Base-by-base conservation (phyloP, 2,888 invertebrate genomes). In the Pemphredon lugubris region DNA sequence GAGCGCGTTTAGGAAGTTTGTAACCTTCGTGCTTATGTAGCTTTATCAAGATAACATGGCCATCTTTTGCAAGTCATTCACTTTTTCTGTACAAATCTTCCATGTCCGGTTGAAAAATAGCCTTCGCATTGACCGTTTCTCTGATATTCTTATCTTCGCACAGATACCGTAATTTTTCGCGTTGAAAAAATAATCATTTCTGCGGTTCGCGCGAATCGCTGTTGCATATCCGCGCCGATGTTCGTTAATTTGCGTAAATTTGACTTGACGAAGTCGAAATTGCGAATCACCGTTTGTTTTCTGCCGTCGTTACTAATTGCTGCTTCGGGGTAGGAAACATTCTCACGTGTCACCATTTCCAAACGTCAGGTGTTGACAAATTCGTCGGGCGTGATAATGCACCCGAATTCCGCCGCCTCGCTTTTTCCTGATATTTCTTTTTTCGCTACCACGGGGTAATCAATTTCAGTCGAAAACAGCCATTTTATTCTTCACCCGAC, bases 361-460 rank as follows among this genome's bases (percentile, higher is more conserved):
- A 81, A 82, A 83, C 75, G 83, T 79, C 84, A 81, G 66, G 67
- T n/a, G n/a, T 68, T 76, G 79, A 85, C 78, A 81, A 84, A 81
- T 83, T 66, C 53, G 73, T 18, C 39, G 50, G 78, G 69, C 61
- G 71, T 74, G 76, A 83, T 81, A 79, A 79, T 80, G 73, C 77
- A 77, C 67, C 76, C 63, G 76, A 80, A 67, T 79, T 64, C 59
- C 75, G 59, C 55, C 59, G 18, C 13, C 51, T 37, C 42, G 42
- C 20, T 37, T 48, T 39, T 37, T 26, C 60, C 54, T 40, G 67
- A 61, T 64, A 30, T 51, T 42, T 32, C 18, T 30, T 45, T 51
- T 51, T 51, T 42, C 39, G 58, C 47, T 39, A 42, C 40, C 50
- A 11, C 18, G 18, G 69, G 60, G 57, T 66, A 63, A 79, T 77